Conservation (phyloP, 2,888 invertebrate species). For the Gerris lacustris region DNA sequence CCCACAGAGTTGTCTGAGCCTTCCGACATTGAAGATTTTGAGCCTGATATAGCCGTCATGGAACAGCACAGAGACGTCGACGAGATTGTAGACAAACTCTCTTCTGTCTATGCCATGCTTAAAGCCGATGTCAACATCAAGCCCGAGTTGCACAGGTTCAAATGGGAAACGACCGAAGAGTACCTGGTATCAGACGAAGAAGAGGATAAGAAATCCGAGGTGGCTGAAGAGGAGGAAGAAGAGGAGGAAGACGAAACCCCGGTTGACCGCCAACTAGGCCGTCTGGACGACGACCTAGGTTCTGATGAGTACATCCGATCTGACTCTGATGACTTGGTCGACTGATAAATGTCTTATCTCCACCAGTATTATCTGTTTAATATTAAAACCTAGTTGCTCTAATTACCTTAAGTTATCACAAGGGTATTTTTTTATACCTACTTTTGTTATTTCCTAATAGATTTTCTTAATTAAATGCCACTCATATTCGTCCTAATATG, state of each 20-base stretch:
- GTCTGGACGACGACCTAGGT: too few relatives aligned
- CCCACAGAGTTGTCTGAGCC: not conserved
- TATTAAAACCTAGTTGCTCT: too few relatives aligned
- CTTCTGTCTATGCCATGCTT: not conserved
- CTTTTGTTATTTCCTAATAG: too few relatives aligned
- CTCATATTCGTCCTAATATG: too few relatives aligned
- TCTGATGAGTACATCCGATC: not conserved
- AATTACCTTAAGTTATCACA: too few relatives aligned
- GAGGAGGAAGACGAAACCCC: not conserved
- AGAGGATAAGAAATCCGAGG: not conserved
- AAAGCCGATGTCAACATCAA: not conserved
- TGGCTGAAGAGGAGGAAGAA: not conserved
- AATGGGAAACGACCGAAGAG: not conserved
- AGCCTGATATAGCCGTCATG: not conserved
- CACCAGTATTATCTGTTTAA: too few relatives aligned
- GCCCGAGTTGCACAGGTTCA: not conserved
- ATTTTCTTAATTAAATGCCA: too few relatives aligned
- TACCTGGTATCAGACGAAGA: constrained; percentile 1
- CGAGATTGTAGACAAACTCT: not conserved
- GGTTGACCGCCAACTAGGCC: not conserved
- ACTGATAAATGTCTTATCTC: not conserved
- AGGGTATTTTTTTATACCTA: too few relatives aligned
- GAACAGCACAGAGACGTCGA: not conserved
- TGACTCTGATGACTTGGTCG: not conserved
- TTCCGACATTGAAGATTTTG: not conserved